Conservation (phyloP, 1,140 invertebrate genomes). For the Babylonia areolata region DNA sequence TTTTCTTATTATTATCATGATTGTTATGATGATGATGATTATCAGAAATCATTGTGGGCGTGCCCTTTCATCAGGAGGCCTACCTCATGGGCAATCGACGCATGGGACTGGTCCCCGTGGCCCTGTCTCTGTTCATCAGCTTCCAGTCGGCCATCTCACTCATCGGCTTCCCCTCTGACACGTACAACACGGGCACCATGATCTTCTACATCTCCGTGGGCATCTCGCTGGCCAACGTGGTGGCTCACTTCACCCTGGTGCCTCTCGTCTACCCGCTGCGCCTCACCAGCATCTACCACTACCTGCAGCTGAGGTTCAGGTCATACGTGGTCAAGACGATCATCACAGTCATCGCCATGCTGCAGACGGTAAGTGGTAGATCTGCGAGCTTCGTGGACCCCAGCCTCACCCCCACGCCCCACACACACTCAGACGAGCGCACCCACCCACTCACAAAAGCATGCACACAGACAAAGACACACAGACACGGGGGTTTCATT, state of each 20-base stretch:
- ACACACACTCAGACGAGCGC: no score
- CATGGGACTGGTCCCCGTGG: slow-evolving; percentile 80
- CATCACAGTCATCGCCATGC: slow-evolving; percentile 56
- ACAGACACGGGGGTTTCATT: no score
- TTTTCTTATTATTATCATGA: no score
- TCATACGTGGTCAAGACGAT: slow-evolving; percentile 52
- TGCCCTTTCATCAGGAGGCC: slow-evolving; percentile 79
- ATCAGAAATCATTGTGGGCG: no score
- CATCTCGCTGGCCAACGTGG: slow-evolving; percentile 54
- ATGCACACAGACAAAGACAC: no score
- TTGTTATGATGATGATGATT: no score
- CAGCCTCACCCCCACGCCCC: no score
- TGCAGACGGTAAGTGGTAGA: slow-evolving; percentile 24
- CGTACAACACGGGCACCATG: slow-evolving; percentile 63
- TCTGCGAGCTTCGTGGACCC: no score
- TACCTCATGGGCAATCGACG: slow-evolving; percentile 86
- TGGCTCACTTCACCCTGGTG: slow-evolving; percentile 60
- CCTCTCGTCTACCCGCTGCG: slow-evolving; percentile 70
- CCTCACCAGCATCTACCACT: slow-evolving; percentile 77
- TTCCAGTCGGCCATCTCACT: slow-evolving; percentile 79
- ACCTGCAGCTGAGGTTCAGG: slow-evolving; percentile 81
- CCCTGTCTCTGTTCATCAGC: slow-evolving; percentile 78
- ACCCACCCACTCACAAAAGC: no score
- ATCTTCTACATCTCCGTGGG: slow-evolving; percentile 41
- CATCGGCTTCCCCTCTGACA: slow-evolving; percentile 74